Conservation (phyloP, 2,888 invertebrate species). For the Yponomeuta plumbellus region DNA sequence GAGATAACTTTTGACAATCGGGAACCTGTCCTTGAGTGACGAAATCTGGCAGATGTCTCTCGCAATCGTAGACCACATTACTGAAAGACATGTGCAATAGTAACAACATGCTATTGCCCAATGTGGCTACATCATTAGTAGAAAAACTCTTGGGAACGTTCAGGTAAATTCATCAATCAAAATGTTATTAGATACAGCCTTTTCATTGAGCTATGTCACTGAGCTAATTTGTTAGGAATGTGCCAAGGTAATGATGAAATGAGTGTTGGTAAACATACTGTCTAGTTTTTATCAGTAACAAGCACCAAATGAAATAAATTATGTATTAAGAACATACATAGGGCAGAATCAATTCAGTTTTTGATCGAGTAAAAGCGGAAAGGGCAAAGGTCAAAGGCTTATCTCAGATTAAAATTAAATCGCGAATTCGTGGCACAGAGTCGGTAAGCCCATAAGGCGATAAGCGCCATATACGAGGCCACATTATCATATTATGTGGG, state of each 20-base stretch:
- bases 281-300: background rate
- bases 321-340: background rate
- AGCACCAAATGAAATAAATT: background rate
- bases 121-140: constrained; percentile 22
- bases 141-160: constrained; percentile 33
- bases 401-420: constrained; percentile 32
- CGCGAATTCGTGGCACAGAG: constrained; percentile 33
- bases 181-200: constrained; percentile 13
- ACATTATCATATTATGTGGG: background rate
- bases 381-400: constrained; percentile 32
- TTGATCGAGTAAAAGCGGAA: constrained; percentile 26
- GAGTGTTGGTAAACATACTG: background rate
- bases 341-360: constrained; percentile 24
- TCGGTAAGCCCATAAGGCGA: constrained; percentile 15
- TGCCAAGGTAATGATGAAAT: background rate
- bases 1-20: constrained; percentile 49
- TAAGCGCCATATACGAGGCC: background rate
- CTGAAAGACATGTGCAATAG: constrained; percentile 26
- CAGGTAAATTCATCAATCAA: constrained; percentile 40
- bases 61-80: constrained; percentile 35
- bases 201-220: background rate
- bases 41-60: constrained; percentile 39
- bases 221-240: background rate
- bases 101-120: constrained; percentile 35
- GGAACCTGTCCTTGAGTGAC: constrained; percentile 42